These are phyloP conservation scores for Aradus depressus DNA, from an alignment of 2,888 invertebrate genomes.

Conservation along the genomic window DNA sequence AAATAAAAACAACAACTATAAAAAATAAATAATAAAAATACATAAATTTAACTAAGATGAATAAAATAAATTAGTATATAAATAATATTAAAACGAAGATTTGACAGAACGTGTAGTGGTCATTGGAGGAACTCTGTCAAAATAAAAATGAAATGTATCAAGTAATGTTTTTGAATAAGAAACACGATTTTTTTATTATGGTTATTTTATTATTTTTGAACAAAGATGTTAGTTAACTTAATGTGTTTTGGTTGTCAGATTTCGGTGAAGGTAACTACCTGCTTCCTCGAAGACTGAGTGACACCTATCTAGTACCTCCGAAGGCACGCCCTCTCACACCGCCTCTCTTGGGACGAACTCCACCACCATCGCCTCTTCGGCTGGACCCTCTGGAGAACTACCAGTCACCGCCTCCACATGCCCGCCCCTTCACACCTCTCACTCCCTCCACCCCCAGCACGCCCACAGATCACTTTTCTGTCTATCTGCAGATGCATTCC, in stretches of 20 bases:
- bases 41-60: too few species aligned
- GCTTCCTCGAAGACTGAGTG: constrained; percentile 39
- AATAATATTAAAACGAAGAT: too few species aligned
- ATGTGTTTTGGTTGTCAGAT: constrained; percentile 21
- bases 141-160: too few species aligned
- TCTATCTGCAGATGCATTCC: constrained; percentile 42
- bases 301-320: constrained; percentile 42
- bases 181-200: too few species aligned
- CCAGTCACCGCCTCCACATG: constrained; percentile 33
- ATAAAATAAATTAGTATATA: too few species aligned
- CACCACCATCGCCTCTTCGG: constrained; percentile 1
- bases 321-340: constrained; percentile 39
- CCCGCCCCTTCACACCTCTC: constrained; percentile 29
- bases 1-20: too few species aligned
- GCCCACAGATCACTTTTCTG: constrained; percentile 33
- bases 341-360: constrained; percentile 6
- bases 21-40: too few species aligned
- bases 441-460: constrained; percentile 28
- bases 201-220: too few species aligned
- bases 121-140: too few species aligned
- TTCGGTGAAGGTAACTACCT: constrained; percentile 38
- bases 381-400: constrained; percentile 33
- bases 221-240: not conserved
- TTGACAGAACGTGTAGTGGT: too few species aligned
- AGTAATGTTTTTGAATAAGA: too few species aligned